Conservation (phyloP, 1,140 invertebrate genomes). For the Gonatopus flavifemur region DNA sequence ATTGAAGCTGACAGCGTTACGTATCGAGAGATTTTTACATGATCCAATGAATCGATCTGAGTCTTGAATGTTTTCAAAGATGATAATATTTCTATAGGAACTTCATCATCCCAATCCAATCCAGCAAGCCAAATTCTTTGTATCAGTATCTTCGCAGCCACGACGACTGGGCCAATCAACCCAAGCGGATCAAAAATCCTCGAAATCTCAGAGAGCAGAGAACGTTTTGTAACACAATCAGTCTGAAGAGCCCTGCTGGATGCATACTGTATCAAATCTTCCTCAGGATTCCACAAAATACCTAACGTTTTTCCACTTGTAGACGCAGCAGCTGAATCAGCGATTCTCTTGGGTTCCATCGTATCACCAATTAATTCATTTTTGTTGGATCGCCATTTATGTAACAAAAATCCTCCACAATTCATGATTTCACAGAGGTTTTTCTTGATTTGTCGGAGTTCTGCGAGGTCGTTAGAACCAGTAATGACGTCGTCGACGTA, state of each 20-base stretch:
- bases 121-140: not conserved
- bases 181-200: not conserved
- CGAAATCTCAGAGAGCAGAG: not conserved
- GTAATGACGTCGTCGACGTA: constrained; percentile 42
- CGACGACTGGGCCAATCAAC: not conserved
- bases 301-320: not conserved
- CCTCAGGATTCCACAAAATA: not conserved
- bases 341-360: not conserved
- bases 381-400: constrained; percentile 13
- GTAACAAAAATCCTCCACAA: constrained; percentile 2
- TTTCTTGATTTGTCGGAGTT: not conserved
- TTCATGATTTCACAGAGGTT: not conserved
- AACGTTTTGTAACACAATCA: not conserved
- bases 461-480: constrained; percentile 2
- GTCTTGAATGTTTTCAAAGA: too few species aligned
- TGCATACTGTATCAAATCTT: too few species aligned
- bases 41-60: too few species aligned
- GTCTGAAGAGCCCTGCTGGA: not conserved
- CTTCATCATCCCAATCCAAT: not conserved
- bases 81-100: not conserved
- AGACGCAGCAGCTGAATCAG: not conserved
- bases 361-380: not conserved
- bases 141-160: not conserved
- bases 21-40: too few species aligned
- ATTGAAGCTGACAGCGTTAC: too few species aligned